Evolutionary conservation across 2,113 vertebrate genomes (phyloP), one percentile per base, ranked within the genome.

Genomic region (Microcebus griseorufus): DNA sequence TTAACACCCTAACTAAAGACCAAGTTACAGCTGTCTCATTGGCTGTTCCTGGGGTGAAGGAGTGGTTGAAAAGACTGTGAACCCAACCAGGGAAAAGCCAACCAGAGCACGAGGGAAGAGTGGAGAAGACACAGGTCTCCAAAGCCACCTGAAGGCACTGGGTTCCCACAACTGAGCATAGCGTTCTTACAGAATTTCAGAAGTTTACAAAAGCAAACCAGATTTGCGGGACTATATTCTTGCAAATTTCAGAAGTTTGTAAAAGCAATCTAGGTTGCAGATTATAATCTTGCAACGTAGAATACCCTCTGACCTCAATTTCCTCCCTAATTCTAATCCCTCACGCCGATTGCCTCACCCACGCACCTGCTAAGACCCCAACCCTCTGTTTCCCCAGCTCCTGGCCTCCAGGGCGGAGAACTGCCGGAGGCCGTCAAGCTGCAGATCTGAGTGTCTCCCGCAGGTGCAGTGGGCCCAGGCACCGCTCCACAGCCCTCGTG

Each of bases 401-500:
- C 65, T n/a, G n/a, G 48, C 20, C 9, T 18, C 16, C 42, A 58
- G 1, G 0, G 27, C 1, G 1, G 67, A 32, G 82, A 69, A 2
- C 7, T 42, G 69, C 27, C 7, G 1, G 0, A 48, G 4, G 45
- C 29, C 6, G 25, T 37, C n/a, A 23, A 29, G 22, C 76, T 64
- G 5, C 2, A n/a, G 29, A 22, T 9, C 42, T 6, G 22, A 14
- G 10, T 70, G 6, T 92, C 37, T 45, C 37, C 9, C 3, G 1
- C 4, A 55, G n/a, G 76, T 48, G 53, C n/a, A 67, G 10, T 4
- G 9, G 42, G 18, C 16, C 18, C 67, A 25, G 48, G 42, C 39
- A 8, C 16, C 32, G 13, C 67, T 69, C 72, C 45, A 6, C 3
- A 14, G 34, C 42, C 62, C 4, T 17, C 20, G 2, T 16, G 23